A percentile compares a stretch with the other conserved stretches of the same genome.
These are phyloP conservation scores for Hystrix cristata DNA, from an alignment of 2,113 vertebrate genomes.

Conservation along the genomic window DNA sequence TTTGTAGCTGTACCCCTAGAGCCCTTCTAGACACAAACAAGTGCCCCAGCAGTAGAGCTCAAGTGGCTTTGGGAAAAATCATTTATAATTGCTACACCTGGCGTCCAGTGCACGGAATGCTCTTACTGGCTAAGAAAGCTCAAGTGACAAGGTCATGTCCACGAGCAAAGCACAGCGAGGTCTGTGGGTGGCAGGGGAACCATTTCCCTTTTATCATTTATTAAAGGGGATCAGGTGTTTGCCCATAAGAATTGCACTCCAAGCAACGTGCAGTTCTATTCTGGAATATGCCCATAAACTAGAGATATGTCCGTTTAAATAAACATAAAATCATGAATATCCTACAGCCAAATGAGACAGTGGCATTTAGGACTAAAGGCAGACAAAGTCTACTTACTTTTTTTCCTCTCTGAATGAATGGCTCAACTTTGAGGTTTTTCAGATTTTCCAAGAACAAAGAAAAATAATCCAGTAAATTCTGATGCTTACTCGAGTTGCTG, in stretches of 20 bases:
- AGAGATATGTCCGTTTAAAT: conserved; percentile 91
- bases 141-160: conserved; percentile 57
- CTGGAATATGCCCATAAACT: conserved; percentile 88
- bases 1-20: background rate
- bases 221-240: conserved; percentile 93
- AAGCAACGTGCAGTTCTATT: conserved; percentile 82
- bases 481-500: background rate
- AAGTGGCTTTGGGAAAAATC: background rate
- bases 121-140: background rate
- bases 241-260: conserved; percentile 87
- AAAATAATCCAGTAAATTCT: conserved; percentile 17
- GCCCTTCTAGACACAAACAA: background rate
- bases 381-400: conserved; percentile 65
- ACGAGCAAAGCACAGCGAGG: conserved; percentile 47
- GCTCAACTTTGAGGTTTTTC: conserved; percentile 71
- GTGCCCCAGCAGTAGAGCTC: background rate
- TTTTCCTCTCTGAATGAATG: conserved; percentile 74
- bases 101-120: background rate
- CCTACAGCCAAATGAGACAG: conserved; percentile 89
- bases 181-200: conserved; percentile 70
- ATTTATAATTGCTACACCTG: background rate
- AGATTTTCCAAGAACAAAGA: conserved; percentile 79
- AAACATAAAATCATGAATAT: conserved; percentile 88
- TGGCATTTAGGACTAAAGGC: conserved; percentile 77
- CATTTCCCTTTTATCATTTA: conserved; percentile 85